Percentiles rank a stretch among this genome's conserved stretches.
Evolutionary conservation across 1,140 invertebrate genomes (phyloP).

Genomic region (Achroia grisella): DNA sequence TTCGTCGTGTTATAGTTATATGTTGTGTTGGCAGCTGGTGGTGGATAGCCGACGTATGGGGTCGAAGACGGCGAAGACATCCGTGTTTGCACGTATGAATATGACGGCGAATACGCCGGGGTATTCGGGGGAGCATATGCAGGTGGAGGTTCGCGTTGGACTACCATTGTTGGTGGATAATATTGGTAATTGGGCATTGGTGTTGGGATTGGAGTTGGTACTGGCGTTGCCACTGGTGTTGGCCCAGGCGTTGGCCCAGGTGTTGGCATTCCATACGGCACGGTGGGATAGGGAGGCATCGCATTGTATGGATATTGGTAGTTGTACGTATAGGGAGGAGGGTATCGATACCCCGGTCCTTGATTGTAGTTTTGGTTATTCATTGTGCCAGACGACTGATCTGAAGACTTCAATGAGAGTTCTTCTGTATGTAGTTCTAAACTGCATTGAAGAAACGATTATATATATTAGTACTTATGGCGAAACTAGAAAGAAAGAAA

Average conservation of each 20-base stretch:
- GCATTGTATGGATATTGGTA: slow-evolving; percentile 20
- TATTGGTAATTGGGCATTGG: slow-evolving; percentile 35
- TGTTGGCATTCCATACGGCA: slow-evolving; percentile 41
- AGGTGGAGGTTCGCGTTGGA: slow-evolving; percentile 20
- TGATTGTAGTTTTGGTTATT: slow-evolving; percentile 54
- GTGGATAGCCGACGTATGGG: slow-evolving; percentile 35
- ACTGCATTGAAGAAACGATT: slow-evolving; percentile 22
- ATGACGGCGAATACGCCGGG: slow-evolving; percentile 20
- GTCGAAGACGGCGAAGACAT: slow-evolving; percentile 40
- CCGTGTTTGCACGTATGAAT: slow-evolving; percentile 40
- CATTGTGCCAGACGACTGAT: slow-evolving; percentile 38
- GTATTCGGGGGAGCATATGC: slow-evolving; percentile 29
- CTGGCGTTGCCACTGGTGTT: too few relatives aligned
- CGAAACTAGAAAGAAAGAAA: too few relatives aligned
- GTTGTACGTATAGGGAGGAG: slow-evolving; percentile 37
- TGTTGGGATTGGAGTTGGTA: slow-evolving; percentile 11
- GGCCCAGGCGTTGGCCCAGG: slow-evolving; percentile 10
- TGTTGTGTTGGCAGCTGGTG: slow-evolving; percentile 12
- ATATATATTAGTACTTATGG: neutral
- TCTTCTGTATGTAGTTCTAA: slow-evolving; percentile 60
- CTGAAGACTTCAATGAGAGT: slow-evolving; percentile 28
- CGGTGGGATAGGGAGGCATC: slow-evolving; percentile 28
- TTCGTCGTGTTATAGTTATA: slow-evolving; percentile 63
- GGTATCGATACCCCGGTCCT: slow-evolving; percentile 41
- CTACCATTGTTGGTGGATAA: slow-evolving; percentile 21